Conservation (phyloP, 2,888 invertebrate genomes). For the Drosophila ustulata region DNA sequence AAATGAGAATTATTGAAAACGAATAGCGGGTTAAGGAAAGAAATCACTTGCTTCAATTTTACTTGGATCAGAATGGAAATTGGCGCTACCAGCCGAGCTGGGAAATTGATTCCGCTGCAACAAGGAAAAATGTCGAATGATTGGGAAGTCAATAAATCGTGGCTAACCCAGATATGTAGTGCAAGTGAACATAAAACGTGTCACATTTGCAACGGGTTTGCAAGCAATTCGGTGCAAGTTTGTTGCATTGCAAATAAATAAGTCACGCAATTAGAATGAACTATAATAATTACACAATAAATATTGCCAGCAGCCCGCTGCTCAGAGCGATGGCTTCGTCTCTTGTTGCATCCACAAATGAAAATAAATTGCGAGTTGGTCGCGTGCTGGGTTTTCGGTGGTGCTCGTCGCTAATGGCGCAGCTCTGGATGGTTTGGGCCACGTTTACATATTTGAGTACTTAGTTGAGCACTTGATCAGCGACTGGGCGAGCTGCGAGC, state of each 20-base stretch:
- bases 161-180: background rate
- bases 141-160: background rate
- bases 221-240: constrained; percentile 1
- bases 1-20: too few relatives aligned
- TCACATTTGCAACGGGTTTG: constrained; percentile 9
- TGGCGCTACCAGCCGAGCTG: background rate
- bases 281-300: constrained; percentile 68
- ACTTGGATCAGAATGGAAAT: background rate
- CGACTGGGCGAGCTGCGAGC: constrained; percentile 11
- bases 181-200: constrained; percentile 4
- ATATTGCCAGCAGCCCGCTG: constrained; percentile 30
- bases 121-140: background rate
- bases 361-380: constrained; percentile 59
- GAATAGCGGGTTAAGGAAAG: too few relatives aligned
- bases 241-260: constrained; percentile 36
- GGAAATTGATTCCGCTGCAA: background rate
- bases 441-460: constrained; percentile 60
- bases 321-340: constrained; percentile 10
- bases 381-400: constrained; percentile 26
- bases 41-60: background rate
- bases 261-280: constrained; percentile 51
- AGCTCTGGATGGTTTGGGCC: constrained; percentile 21
- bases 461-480: constrained; percentile 68
- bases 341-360: constrained; percentile 54
- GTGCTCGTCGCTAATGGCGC: constrained; percentile 38